These are phyloP conservation scores for Pseudococcus jackbeardsleyi DNA, from an alignment of 2,888 invertebrate genomes.

Conservation along the genomic window DNA sequence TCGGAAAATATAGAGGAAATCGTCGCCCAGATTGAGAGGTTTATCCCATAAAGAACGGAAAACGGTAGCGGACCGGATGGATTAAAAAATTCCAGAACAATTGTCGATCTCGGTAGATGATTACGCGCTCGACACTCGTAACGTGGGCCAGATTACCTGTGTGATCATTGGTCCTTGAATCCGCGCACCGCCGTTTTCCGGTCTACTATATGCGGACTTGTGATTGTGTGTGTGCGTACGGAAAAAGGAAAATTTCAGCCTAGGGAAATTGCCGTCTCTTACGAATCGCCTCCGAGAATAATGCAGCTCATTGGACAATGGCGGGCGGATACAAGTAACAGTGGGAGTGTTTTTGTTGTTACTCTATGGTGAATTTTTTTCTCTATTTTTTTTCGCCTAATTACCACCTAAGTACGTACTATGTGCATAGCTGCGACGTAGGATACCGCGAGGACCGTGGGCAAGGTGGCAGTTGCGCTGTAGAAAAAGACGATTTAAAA, in stretches of 20 bases:
- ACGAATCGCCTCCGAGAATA: constrained; percentile 50
- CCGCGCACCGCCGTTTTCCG: constrained; percentile 59
- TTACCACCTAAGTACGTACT: neutral
- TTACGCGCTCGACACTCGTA: constrained; percentile 29
- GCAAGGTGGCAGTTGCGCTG: neutral
- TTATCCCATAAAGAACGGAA: constrained; percentile 58
- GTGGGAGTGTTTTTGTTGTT: constrained; percentile 55
- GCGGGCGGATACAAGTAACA: constrained; percentile 54
- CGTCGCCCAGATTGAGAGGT: constrained; percentile 60
- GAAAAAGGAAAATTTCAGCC: constrained; percentile 52
- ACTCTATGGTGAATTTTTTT: constrained; percentile 34
- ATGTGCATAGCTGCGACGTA: no score
- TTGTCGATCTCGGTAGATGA: constrained; percentile 61
- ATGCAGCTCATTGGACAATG: constrained; percentile 56
- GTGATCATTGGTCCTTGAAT: constrained; percentile 64
- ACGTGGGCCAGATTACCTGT: constrained; percentile 60
- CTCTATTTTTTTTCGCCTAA: constrained; percentile 34
- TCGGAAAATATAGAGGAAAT: constrained; percentile 47
- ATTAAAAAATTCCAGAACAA: constrained; percentile 60
- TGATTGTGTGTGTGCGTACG: neutral
- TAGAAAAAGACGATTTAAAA: constrained; percentile 43
- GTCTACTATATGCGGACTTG: constrained; percentile 7
- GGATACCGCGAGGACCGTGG: no score
- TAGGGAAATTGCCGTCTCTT: constrained; percentile 60
- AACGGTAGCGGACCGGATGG: constrained; percentile 33